Base-by-base conservation (phyloP, 2,888 invertebrate genomes). In the Glaucopsyche alexis region DNA sequence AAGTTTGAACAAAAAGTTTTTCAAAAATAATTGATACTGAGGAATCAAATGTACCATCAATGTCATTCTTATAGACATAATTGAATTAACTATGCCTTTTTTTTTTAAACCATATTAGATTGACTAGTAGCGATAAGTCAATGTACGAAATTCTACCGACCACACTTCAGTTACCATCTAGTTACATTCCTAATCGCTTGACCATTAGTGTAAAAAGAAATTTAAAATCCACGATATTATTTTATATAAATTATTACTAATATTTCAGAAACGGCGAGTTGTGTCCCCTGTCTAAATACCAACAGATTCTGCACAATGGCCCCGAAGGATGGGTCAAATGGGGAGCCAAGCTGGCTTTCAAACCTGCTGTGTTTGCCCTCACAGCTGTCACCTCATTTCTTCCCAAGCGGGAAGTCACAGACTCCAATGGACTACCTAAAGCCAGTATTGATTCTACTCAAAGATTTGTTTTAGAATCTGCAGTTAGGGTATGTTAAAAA, bases 281-380 rank as follows among this genome's bases (percentile, higher is more conserved):
- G 0, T 83, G 84, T 14, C 90, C 90, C 0, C 77, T 92, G 6
- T 85, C 90, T 0, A 92, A 91, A 72, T 93, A 92, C 78, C 90
- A 87, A 70, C 89, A 90, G 72, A 87, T 90, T 1, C 83, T 93
- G 0, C 87, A 91, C 80, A 89, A 86, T 0, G 90, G 90, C 0
- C 87, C 88, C 0, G 92, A 92, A 73, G 87, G 91, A 9, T 93
- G 92, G 92, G 83, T 92, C 6, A 83, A 83, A 1, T 93, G 93
- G 93, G 90, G 91, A 0, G 91, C 91, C 0, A 82, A 90, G 0
- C 77, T 91, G 4, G 93, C 92, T 0, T 90, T 92, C 82, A 87
- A 81, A 55, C 93, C 92, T 0, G 93, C 91, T 0, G 88, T 88
- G 0, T 81, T 91, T 2, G 92, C 92, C 0, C 77, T 91, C 1